phyloP scores from a whole-genome alignment of 2,113 vertebrate species.

The Garra rufa region DNA sequence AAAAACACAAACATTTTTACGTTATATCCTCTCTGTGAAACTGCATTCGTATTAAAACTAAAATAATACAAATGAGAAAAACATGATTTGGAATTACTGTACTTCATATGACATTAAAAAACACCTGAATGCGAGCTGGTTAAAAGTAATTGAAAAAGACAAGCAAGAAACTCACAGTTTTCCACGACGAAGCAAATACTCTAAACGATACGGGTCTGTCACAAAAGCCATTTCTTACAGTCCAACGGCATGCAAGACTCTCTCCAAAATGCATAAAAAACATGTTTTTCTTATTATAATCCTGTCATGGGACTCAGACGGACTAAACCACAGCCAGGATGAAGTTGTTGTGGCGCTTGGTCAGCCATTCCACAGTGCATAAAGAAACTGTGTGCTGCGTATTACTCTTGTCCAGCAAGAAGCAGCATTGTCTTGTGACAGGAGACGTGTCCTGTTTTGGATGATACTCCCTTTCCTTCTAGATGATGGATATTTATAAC shows the following conservation, averaged over 20 bases:
- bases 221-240: conserved; percentile 68
- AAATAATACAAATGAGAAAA: neutral
- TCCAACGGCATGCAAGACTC: conserved; percentile 9
- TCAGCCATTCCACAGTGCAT: conserved; percentile 56
- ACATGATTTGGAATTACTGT: neutral
- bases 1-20: too few species aligned
- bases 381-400: conserved; percentile 48
- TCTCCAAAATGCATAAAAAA: conserved; percentile 19
- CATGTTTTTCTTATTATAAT: conserved; percentile 6
- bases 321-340: conserved; percentile 2
- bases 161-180: conserved; percentile 56
- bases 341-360: conserved; percentile 34
- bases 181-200: conserved; percentile 62
- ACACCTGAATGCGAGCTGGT: neutral
- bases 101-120: neutral
- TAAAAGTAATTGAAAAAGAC: neutral
- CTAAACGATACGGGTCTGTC: conserved; percentile 63
- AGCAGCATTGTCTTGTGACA: conserved; percentile 65
- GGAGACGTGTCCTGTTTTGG: conserved; percentile 38
- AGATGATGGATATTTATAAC: neutral
- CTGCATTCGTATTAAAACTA: neutral
- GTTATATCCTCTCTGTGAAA: too few species aligned
- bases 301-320: conserved; percentile 10
- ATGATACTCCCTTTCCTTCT: conserved; percentile 31
- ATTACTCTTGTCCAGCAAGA: conserved; percentile 31